Conservation (phyloP, 2,797 vertebrate species). For the Delichon dasypus region DNA sequence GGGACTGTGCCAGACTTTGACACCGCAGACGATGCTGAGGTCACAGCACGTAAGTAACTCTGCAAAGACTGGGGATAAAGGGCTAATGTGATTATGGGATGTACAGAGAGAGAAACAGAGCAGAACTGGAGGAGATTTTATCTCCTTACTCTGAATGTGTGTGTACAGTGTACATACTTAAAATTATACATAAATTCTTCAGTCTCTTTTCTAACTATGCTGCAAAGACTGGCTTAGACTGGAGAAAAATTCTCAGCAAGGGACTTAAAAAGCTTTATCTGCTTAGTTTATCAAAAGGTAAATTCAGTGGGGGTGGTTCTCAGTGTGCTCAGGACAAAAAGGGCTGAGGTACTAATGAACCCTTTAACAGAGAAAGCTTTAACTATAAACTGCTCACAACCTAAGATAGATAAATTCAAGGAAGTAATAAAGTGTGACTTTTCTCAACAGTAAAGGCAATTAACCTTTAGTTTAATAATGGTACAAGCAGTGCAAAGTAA, state of each 20-base stretch:
- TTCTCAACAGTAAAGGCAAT: neutral
- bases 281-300: neutral
- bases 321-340: neutral
- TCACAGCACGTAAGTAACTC: conserved; percentile 12
- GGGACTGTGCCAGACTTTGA: neutral
- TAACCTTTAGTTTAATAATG: conserved; percentile 36
- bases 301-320: neutral
- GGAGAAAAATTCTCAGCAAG: neutral
- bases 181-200: neutral
- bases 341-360: neutral
- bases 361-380: neutral
- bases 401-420: neutral
- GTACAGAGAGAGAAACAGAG: neutral
- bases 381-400: neutral
- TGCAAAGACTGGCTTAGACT: neutral
- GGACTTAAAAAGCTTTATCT: neutral
- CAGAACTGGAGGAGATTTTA: neutral
- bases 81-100: neutral
- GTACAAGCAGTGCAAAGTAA: neutral
- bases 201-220: neutral
- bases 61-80: neutral
- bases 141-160: neutral
- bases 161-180: neutral
- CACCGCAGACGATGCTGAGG: neutral
- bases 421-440: neutral